Evolutionary conservation across 2,113 vertebrate species (phyloP), one percentile per base, ranked within the genome.

Genomic region (Myocastor coypus): DNA sequence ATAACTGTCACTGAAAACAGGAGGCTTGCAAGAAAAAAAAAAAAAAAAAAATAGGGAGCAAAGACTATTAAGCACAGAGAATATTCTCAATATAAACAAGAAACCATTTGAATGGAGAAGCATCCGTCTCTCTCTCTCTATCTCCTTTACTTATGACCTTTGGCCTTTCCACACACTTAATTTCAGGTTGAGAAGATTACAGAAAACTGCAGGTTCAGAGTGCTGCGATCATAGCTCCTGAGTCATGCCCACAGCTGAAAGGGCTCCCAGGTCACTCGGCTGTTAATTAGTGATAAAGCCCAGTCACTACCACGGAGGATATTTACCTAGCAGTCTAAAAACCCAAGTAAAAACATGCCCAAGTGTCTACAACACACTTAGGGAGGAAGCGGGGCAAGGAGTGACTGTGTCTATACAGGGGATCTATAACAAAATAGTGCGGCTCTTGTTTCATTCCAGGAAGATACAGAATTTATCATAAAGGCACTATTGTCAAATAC

Each of bases 161-260:
- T 64, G 91, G 77, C 92, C 87, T 89, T 46, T 82, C 52, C 14
- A 50, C 92, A 92, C 92, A 94, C 90, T 94, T 94, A 85, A 90
- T 40, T 89, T 78, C 94, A 89, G 95, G 92, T 94, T 42, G 55
- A 69, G 85, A 73, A 3, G 92, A 68, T 91, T 87, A 63, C 32
- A 7, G 55, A 61, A 3, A 96, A 64, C 69, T 30, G 28, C 75
- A 93, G 94, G 86, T 71, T 87, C 24, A 32, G 28, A 68, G 37
- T 55, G 13, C 80, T 50, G 30, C 37, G 46, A 73, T 89, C 84
- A 63, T 11, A 92, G 81, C 37, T 82, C 64, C 69, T 95, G 87
- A 96, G 94, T 96, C 93, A 96, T 59, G 61, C 78, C 94, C 78
- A 91, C 8, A 69, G 85, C 87, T 69, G 42, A 13, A n/a, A 52